Base-by-base conservation (phyloP, 2,888 invertebrate genomes). In the Blomia tropicalis region DNA sequence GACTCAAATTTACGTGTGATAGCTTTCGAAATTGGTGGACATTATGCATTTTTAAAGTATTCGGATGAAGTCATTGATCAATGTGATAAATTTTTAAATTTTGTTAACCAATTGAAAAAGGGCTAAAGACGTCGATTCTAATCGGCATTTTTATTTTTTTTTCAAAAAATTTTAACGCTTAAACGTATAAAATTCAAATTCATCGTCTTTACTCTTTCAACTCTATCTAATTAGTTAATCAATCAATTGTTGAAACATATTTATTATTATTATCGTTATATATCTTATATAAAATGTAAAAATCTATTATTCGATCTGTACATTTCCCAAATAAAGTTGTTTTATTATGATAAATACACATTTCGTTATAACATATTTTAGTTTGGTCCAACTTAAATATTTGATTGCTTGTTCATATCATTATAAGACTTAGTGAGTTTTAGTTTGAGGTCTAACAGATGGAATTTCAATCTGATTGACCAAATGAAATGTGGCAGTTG, bases 11-110 rank as follows among this genome's bases (percentile, higher is more conserved):
- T 59, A 1, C 47, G 30, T 41, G 63, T 59, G 25, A 27, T 65
- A 22, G 53, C 47, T 4, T 59, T 65, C 25, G 32, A 59, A 22
- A 31, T 29, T 7, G 63, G 65, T 19, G 65, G 65, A 30, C 65
- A 65, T 58, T 65, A 65, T 43, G 30, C 60, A 23, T 63, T 63
- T 30, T 43, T 56, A 2, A 65, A 64, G 29, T 59, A 64, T 43
- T 29, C 63, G 4, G 19, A 53, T 19, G 44, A 60, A 25, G 63
- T 65, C 27, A 63, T 60, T 32, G 22, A 59, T 44, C 47, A 44
- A 53, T 62, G 62, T 62, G 62, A 62, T 62, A 25, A 62, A 56
- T 54, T 62, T 27, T 27, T 58, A 47, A 25, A 41, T 23, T n/a
- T 22, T 2, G 17, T 41, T 41, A 51, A 19, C 14, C 23, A 44